Base-by-base conservation (phyloP, 2,113 vertebrate species). In the Tachycineta bicolor region DNA sequence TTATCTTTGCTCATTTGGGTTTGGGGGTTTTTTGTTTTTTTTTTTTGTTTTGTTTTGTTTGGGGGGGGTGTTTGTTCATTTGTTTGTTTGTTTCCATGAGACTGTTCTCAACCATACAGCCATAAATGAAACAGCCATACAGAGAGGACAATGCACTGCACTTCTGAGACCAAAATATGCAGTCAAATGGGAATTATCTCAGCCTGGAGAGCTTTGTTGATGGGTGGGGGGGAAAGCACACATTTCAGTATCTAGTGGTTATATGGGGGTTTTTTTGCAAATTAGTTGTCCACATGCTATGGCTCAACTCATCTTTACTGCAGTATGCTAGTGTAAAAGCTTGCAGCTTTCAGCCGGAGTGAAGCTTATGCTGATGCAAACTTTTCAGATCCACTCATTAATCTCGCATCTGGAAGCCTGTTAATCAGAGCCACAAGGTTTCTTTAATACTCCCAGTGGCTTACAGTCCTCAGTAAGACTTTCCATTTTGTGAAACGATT, bases 301-400 rank as follows among this genome's bases (percentile, higher is more conserved):
- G 87, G 49, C 15, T 87, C 6, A 1, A 41, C 11, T 87, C 69
- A 58, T 84, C 81, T 87, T 85, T 82, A 79, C 21, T 63, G 58
- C 50, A 58, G 24, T 3, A 3, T 64, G 49, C 41, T 86, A 77
- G 25, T 24, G 44, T 24, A 84, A 94, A 89, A 71, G n/a, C n/a
- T 75, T 70, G 52, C 62, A 47, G 81, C 39, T 91, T 89, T 95
- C 90, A 90, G 56, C 70, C 76, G 95, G 44, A 62, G 28, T 43
- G 46, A 87, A 73, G 71, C 75, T 96, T 97, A 95, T 87, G 93
- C 86, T 96, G 88, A 95, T 91, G 87, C 78, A 83, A 95, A 78
- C 86, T 94, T 97, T 96, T 87, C 83, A 84, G 86, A 93, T 79
- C 12, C 34, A 50, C 41, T 89, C 95, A 96, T 97, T 97, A 97